Conservation (phyloP, 2,113 vertebrate genomes). For the Mugil cephalus region DNA sequence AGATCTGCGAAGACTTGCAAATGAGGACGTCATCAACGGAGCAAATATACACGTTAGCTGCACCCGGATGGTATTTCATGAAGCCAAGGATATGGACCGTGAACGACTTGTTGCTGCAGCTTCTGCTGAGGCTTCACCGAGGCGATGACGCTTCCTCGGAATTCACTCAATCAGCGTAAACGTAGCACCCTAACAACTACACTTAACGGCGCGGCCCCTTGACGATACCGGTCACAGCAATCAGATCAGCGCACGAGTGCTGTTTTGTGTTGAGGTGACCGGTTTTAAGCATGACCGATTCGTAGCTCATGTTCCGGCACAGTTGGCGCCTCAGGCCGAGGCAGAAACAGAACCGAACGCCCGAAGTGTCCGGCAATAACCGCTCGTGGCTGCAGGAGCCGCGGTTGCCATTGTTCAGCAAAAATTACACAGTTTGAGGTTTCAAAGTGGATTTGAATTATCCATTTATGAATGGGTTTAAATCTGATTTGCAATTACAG, state of each 20-base stretch:
- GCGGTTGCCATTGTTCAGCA: background rate
- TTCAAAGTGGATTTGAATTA: conserved; percentile 21
- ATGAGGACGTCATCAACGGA: background rate
- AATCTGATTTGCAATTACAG: conserved; percentile 31
- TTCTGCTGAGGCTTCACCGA: too few relatives aligned
- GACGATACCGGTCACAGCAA: too few relatives aligned
- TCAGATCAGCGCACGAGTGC: background rate
- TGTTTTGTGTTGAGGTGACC: background rate
- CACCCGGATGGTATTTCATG: too few relatives aligned
- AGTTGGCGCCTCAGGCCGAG: too few relatives aligned
- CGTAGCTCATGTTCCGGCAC: background rate
- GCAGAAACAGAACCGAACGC: background rate
- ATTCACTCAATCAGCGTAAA: too few relatives aligned
- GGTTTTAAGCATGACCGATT: background rate
- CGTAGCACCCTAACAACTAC: background rate
- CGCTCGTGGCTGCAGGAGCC: background rate
- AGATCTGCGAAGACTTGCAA: background rate
- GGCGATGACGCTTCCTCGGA: too few relatives aligned
- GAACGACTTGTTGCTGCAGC: too few relatives aligned
- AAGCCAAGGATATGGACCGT: too few relatives aligned
- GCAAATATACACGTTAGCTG: background rate
- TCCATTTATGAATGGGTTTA: conserved; percentile 20
- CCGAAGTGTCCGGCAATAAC: conserved; percentile 6
- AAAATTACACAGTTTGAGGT: background rate
- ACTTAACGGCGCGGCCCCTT: too few relatives aligned